Evolutionary conservation across 2,888 invertebrate genomes (phyloP), one percentile per base, ranked within the genome.

Genomic region (Pomacea canaliculata): DNA sequence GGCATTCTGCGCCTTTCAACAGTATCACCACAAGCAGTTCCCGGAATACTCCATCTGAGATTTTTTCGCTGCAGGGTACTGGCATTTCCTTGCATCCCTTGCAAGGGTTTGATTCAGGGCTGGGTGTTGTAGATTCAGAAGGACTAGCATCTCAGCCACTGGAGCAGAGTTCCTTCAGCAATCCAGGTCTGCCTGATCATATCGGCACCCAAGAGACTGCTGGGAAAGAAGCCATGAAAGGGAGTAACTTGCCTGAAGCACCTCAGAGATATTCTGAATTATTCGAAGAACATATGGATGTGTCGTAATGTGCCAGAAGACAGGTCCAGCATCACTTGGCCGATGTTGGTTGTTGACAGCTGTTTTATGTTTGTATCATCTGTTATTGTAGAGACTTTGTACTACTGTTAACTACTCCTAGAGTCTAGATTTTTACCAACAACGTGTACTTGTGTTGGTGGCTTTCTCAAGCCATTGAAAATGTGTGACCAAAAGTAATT

Each of bases 211-310:
- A 60, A 7, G 60, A 56, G 8, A 12, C 72, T 12, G 51, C 27
- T 37, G 27, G 18, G 65, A 46, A 23, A 13, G 27, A 19, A 23
- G 27, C 27, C 16, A 27, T 1, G 1, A n/a, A 16, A 23, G 19
- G 62, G 8, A 37, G n/a, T 27, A 12, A 9, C 9, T 59, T 46
- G 12, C 4, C n/a, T 10, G 16, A 19, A 19, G n/a, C 23, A 27
- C 27, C 51, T 48, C 63, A 49, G 13, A 27, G 23, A 4, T n/a
- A 19, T 12, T 51, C 65, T 49, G 65, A 63, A 48, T 51, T 23
- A 0, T 46, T 2, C 7, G 73, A 67, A 19, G 73, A 73, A 23
- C 67, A 59, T 5, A 73, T 73, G 73, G 73, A 73, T 46, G 51
- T 67, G 27, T 73, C 73, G 65, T 37, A 60, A 62, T 12, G 63